Base-by-base conservation (phyloP, 2,797 vertebrate species). In the Arnoldichthys spilopterus region DNA sequence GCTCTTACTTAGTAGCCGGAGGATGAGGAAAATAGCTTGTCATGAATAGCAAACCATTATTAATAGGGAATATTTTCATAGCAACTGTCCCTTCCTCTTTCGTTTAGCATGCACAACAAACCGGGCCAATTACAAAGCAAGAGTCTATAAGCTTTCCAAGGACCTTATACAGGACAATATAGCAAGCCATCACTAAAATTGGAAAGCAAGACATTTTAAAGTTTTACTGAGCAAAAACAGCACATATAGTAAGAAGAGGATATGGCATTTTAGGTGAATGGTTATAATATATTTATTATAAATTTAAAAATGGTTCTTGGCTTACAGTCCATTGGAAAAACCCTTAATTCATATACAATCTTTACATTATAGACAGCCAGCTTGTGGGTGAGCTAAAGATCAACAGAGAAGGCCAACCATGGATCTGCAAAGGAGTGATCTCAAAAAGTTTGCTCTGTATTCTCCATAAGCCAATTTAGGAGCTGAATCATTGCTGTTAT, bases 21-120 rank as follows among this genome's bases (percentile, higher is more conserved):
- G 83, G 82, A 82, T 66, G 77, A 82, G 51, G 67, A 56, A 77
- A 85, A 76, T 70, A 74, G 56, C 83, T 51, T 67, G 80, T 84
- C 77, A 85, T 85, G 81, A 86, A 85, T 80, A 86, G 68, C 68
- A 83, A 83, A 81, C 72, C 76, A 76, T 86, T 87, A 84, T 86
- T 79, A 85, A 86, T 83, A 79, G 54, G 74, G 68, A 72, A 59
- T 37, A 76, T 82, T 85, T 84, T 70, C 77, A 82, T 70, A 76
- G 77, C 61, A 69, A 72, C 37, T 63, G 58, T 66, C 63, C 68
- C 77, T 32, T 81, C 34, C 28, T 61, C 66, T 43, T 53, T 43
- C 51, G 37, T 81, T 62, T 53, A 45, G 53, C 54, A 28, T 63
- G 72, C 74, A 47, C 51, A 22, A 45, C 63, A 73, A 74, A 79